Conservation (phyloP, 2,888 invertebrate genomes). For the Lithophane semibrunnea region DNA sequence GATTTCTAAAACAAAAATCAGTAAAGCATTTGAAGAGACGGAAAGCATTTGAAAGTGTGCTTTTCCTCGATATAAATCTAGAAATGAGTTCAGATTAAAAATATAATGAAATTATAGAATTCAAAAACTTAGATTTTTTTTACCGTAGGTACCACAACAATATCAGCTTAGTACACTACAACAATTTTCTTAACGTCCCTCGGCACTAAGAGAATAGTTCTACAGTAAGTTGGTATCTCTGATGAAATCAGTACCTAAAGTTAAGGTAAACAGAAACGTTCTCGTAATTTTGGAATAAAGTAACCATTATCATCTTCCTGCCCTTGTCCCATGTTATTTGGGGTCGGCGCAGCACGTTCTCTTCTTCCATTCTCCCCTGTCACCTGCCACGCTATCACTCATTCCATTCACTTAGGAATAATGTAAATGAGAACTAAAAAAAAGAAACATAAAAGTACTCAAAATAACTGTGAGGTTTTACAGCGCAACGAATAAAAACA, state of each 20-base stretch:
- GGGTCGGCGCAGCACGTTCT: too few species aligned
- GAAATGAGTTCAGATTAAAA: neutral
- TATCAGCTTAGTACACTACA: neutral
- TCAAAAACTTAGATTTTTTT: neutral
- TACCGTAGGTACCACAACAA: neutral
- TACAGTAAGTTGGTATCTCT: neutral
- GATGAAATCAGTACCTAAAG: neutral
- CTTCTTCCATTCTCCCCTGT: too few species aligned
- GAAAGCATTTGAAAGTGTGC: neutral
- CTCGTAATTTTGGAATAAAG: neutral
- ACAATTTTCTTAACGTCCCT: too few species aligned
- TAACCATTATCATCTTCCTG: too few species aligned
- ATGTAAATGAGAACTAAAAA: neutral
- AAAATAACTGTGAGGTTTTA: conserved; percentile 18
- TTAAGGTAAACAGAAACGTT: neutral
- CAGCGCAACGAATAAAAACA: conserved; percentile 16
- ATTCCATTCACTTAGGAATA: neutral
- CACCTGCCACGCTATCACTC: too few species aligned
- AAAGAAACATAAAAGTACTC: conserved; percentile 1
- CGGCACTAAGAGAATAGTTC: too few species aligned
- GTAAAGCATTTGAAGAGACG: neutral
- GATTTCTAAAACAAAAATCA: neutral
- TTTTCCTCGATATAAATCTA: neutral
- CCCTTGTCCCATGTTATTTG: too few species aligned
- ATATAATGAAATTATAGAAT: neutral